A percentile compares a stretch with the other conserved stretches of the same genome.
phyloP scores from a whole-genome alignment of 2,888 invertebrate species.

The Drosophila rellima region DNA sequence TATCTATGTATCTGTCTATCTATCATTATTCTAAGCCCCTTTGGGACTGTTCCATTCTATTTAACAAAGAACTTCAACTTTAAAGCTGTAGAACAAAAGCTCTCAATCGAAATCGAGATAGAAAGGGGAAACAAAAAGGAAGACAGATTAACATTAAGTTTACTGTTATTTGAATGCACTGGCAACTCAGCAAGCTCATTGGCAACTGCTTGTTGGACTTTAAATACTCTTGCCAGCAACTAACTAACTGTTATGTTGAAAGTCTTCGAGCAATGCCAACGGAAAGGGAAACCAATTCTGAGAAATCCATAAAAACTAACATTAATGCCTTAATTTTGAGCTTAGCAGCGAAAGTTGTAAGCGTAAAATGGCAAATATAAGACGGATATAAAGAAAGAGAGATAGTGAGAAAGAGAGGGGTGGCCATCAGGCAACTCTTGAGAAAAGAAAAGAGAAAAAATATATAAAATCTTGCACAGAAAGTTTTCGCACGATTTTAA shows the following conservation, averaged over 20 bases:
- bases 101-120: conserved; percentile 11
- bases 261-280: conserved; percentile 23
- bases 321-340: conserved; percentile 77
- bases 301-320: conserved; percentile 76
- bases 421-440: conserved; percentile 43
- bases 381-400: conserved; percentile 9
- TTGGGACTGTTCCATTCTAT: conserved; percentile 5
- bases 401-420: conserved; percentile 22
- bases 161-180: conserved; percentile 65
- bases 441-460: conserved; percentile 13
- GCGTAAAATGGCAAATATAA: conserved; percentile 37
- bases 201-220: conserved; percentile 50
- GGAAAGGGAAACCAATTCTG: conserved; percentile 62
- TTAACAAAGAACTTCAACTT: conserved; percentile 16
- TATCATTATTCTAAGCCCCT: conserved; percentile 1
- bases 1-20: not conserved
- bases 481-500: conserved; percentile 69
- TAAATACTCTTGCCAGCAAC: conserved; percentile 51
- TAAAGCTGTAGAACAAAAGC: conserved; percentile 22
- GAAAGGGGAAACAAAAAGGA: conserved; percentile 21
- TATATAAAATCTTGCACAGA: conserved; percentile 51
- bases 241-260: conserved; percentile 18
- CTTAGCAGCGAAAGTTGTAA: conserved; percentile 65
- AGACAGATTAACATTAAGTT: conserved; percentile 52
- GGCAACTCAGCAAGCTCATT: conserved; percentile 35